Conservation (phyloP, 2,888 invertebrate species). For the Selenia dentaria region DNA sequence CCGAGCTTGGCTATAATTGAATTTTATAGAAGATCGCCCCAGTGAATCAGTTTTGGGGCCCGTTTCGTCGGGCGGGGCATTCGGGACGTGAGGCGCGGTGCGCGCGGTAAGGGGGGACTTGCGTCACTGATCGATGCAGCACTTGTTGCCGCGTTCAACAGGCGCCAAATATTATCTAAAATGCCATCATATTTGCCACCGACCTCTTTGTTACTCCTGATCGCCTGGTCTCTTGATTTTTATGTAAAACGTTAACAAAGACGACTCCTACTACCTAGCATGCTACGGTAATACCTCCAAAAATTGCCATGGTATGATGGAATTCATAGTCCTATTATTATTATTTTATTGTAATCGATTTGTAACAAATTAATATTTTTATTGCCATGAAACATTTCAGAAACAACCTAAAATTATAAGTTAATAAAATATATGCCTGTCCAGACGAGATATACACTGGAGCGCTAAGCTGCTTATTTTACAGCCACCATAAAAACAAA, state of each 20-base stretch:
- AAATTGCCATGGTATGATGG: too few relatives aligned
- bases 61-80: slow-evolving; percentile 39
- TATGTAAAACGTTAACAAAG: not conserved
- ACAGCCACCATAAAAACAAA: too few relatives aligned
- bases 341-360: too few relatives aligned
- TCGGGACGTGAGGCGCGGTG: slow-evolving; percentile 27
- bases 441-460: too few relatives aligned
- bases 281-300: not conserved
- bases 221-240: slow-evolving; percentile 34
- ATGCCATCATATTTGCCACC: slow-evolving; percentile 38
- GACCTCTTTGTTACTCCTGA: slow-evolving; percentile 35
- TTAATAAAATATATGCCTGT: too few relatives aligned
- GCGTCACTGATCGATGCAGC: slow-evolving; percentile 80
- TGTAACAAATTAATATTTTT: too few relatives aligned
- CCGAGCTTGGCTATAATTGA: slow-evolving; percentile 34
- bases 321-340: too few relatives aligned
- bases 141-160: slow-evolving; percentile 80
- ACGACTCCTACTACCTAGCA: too few relatives aligned
- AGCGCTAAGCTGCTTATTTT: too few relatives aligned
- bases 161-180: slow-evolving; percentile 56
- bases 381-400: too few relatives aligned
- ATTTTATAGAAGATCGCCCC: slow-evolving; percentile 48
- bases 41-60: slow-evolving; percentile 52
- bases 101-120: slow-evolving; percentile 46
- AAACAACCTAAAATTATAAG: too few relatives aligned